A percentile compares a stretch with the other conserved stretches of the same genome.
phyloP scores from a whole-genome alignment of 2,888 invertebrate genomes.

The Phortica magna region DNA sequence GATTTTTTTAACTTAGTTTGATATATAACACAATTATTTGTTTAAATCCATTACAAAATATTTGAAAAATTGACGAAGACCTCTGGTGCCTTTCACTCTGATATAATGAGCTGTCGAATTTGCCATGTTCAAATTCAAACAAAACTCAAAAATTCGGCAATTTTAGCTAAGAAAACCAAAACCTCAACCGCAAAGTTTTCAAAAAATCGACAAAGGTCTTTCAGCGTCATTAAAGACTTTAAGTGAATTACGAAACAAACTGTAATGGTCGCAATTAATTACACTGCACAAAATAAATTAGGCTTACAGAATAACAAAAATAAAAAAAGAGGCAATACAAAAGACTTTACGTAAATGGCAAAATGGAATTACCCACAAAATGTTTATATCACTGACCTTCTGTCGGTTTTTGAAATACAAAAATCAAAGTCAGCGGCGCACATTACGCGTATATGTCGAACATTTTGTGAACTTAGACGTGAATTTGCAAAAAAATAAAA shows the following conservation, averaged over 20 bases:
- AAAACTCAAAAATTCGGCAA: too few relatives aligned
- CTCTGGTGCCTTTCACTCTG: too few relatives aligned
- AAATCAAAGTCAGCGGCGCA: neutral
- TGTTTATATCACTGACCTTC: constrained; percentile 14
- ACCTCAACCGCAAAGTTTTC: neutral
- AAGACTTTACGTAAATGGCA: neutral
- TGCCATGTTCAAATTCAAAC: too few relatives aligned
- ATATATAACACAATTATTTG: too few relatives aligned
- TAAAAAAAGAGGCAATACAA: neutral
- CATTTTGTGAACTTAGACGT: neutral
- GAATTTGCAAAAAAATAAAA: constrained; percentile 1
- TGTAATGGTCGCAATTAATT: constrained; percentile 21
- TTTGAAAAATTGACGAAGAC: too few relatives aligned
- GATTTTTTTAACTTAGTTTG: too few relatives aligned
- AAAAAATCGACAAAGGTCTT: constrained; percentile 28
- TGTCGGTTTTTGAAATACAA: neutral
- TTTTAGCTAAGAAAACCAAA: too few relatives aligned
- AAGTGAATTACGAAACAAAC: constrained; percentile 14
- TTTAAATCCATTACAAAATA: too few relatives aligned
- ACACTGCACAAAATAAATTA: constrained; percentile 11
- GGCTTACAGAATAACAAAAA: neutral
- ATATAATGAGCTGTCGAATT: too few relatives aligned
- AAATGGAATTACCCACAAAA: constrained; percentile 11
- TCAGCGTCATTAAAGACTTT: neutral
- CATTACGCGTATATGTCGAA: neutral